phyloP scores from a whole-genome alignment of 1,140 invertebrate genomes.

The Capitella teleta region DNA sequence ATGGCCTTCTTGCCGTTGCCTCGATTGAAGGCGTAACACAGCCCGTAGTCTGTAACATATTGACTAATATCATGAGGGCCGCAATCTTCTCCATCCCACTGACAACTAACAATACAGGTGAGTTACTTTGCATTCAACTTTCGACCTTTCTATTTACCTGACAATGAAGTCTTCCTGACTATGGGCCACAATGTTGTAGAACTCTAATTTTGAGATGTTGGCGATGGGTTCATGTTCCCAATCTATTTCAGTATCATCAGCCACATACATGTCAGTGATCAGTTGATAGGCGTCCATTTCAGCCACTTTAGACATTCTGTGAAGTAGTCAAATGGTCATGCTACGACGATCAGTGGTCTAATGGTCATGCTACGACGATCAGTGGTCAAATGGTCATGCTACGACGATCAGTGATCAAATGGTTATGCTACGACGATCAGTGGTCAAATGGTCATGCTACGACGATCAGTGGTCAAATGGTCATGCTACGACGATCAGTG shows the following conservation, averaged over 20 bases:
- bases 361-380: too few species aligned
- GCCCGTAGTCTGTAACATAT: conserved; percentile 21
- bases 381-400: too few species aligned
- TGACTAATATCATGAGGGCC: conserved; percentile 16
- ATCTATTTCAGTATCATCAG: not conserved
- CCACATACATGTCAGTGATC: not conserved
- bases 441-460: too few species aligned
- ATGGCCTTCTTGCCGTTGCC: not conserved
- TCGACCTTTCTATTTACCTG: not conserved
- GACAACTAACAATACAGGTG: conserved; percentile 4
- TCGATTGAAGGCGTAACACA: conserved; percentile 19
- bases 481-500: too few species aligned
- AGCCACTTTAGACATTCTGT: too few species aligned
- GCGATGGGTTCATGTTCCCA: not conserved
- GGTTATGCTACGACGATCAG: too few species aligned
- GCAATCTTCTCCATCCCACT: conserved; percentile 16
- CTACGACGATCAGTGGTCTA: too few species aligned
- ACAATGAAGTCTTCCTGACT: not conserved
- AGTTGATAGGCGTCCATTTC: too few species aligned
- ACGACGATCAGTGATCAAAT: too few species aligned
- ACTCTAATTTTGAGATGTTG: not conserved
- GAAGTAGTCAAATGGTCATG: too few species aligned
- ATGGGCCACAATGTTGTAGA: not conserved
- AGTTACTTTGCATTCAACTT: not conserved
- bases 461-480: too few species aligned